Evolutionary conservation across 2,888 invertebrate species (phyloP), one percentile per base, ranked within the genome.

Genomic region (Melangyna quadrimaculata): DNA sequence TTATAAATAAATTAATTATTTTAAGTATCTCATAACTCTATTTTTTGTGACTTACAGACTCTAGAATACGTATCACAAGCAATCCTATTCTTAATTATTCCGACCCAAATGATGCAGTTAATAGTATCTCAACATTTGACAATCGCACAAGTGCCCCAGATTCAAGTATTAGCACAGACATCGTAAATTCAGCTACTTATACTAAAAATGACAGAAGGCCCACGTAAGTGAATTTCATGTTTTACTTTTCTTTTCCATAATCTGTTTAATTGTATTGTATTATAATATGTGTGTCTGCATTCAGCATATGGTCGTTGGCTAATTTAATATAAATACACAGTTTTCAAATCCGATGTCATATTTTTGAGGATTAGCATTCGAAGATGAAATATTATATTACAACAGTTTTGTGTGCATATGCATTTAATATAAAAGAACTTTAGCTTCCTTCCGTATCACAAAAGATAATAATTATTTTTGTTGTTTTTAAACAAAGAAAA

Each of bases 11-110:
- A 27, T 19, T 19, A 8, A 22, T 10, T 14, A 8, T 14, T 17
- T 53, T 0, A 35, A 5, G n/a, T 17, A 5, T n/a, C 1, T 12
- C 0, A 29, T 40, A 24, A 1, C 12, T 12, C 2, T 5, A 43
- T 48, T 67, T 10, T 63, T 27, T 70, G n/a, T 27, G 10, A 29
- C 45, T 67, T 87, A 0, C 72, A 91, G 92, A 92, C 88, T 90
- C 91, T 12, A 89, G 90, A 79, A 96, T 97, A 92, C 93, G 96
- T 79, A 96, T 97, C 88, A 97, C 96, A 27, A 93, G 94, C 79
- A 96, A 97, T 92, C 97, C 97, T 0, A 93, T 96, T 91, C 93
- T 93, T 89, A 95, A 95, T 91, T 96, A 95, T 90, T 94, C 94
- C 22, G 94, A 95, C 88, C 95, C 95, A 0, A 94, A 94, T 43